A percentile compares a stretch with the other conserved stretches of the same genome.
Evolutionary conservation across 2,888 invertebrate species (phyloP).

Genomic region (Epirrhoe alternata): DNA sequence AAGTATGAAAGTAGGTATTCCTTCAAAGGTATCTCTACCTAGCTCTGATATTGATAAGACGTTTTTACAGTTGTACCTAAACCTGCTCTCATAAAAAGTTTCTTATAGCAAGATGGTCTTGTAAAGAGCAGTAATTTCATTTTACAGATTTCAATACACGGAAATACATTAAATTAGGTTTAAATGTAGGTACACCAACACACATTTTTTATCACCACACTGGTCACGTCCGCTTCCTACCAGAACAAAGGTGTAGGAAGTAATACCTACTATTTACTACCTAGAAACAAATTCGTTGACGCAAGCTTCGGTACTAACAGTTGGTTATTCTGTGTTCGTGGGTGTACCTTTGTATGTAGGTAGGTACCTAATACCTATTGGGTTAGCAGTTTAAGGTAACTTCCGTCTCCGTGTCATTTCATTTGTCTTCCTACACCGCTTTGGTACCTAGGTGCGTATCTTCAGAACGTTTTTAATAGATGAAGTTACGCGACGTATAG

Average conservation of each 20-base stretch:
- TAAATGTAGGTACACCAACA: conserved; percentile 1
- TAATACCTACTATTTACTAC: conserved; percentile 43
- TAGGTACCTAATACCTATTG: conserved; percentile 16
- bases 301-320: conserved; percentile 46
- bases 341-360: conserved; percentile 55
- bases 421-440: conserved; percentile 38
- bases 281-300: conserved; percentile 55
- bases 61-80: neutral
- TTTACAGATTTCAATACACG: neutral
- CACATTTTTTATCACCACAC: conserved; percentile 26
- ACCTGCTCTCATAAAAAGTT: neutral
- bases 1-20: too few relatives aligned
- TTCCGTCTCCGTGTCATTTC: conserved; percentile 57
- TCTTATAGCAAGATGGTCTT: neutral
- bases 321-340: conserved; percentile 40
- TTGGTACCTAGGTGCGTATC: conserved; percentile 48
- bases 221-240: conserved; percentile 37
- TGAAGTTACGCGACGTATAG: too few relatives aligned
- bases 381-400: conserved; percentile 14
- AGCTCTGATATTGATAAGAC: too few relatives aligned
- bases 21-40: too few relatives aligned
- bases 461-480: too few relatives aligned
- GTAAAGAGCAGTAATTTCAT: neutral
- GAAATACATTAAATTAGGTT: conserved; percentile 11
- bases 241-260: conserved; percentile 57